These are phyloP conservation scores for Drosophila mercatorum DNA, from an alignment of 2,888 invertebrate genomes.

Conservation along the genomic window DNA sequence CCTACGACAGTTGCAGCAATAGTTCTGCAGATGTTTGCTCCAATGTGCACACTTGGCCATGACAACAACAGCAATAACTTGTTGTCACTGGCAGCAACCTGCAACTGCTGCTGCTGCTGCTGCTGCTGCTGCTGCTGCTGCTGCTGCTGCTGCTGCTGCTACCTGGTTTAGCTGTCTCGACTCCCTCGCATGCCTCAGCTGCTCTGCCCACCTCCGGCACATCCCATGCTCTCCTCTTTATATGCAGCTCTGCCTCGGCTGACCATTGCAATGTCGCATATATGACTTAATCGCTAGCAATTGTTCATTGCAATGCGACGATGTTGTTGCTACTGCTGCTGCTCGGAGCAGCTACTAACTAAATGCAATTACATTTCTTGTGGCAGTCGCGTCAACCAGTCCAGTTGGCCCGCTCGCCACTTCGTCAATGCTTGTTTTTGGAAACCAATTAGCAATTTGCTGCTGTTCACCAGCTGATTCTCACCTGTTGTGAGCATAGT, in stretches of 20 bases:
- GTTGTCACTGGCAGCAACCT: slow-evolving; percentile 32
- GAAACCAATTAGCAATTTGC: slow-evolving; percentile 51
- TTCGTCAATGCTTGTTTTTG: slow-evolving; percentile 17
- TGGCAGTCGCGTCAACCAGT: slow-evolving; percentile 34
- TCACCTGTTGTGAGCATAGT: slow-evolving; percentile 56
- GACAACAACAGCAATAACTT: slow-evolving; percentile 40
- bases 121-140: slow-evolving; percentile 17
- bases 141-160: slow-evolving; percentile 9
- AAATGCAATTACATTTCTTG: slow-evolving; percentile 70
- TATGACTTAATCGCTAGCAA: slow-evolving; percentile 76
- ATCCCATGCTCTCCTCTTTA: slow-evolving; percentile 17
- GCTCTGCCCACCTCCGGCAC: slow-evolving; percentile 4
- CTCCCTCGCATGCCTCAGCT: slow-evolving; percentile 3
- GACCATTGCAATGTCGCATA: slow-evolving; percentile 55
- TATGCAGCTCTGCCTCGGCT: slow-evolving; percentile 23
- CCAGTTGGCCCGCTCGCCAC: too few species aligned
- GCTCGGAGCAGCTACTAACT: slow-evolving; percentile 41
- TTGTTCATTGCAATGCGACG: slow-evolving; percentile 66
- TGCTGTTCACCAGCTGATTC: slow-evolving; percentile 56
- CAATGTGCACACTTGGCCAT: slow-evolving; percentile 47
- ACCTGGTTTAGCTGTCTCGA: slow-evolving; percentile 41
- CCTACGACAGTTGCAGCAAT: background rate
- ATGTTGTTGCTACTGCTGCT: slow-evolving; percentile 28
- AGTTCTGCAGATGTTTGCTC: slow-evolving; percentile 6
- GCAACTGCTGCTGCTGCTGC: background rate